Base-by-base conservation (phyloP, 1,140 invertebrate species). In the Macrostomum lignano region DNA sequence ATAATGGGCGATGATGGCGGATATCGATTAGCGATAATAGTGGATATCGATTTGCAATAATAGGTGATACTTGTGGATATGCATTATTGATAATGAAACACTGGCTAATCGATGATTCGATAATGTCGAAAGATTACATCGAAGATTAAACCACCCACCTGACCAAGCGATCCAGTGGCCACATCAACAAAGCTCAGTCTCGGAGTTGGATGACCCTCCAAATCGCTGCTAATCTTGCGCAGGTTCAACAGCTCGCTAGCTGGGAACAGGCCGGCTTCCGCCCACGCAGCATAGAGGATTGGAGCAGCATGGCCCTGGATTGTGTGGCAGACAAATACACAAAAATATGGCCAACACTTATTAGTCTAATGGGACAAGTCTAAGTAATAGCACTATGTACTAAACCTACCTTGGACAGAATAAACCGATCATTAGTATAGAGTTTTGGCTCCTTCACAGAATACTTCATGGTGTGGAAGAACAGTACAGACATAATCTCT, bases 201-300 rank as follows among this genome's bases (percentile, higher is more conserved):
- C 1, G 91, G 91, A 2, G 91, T 98, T 22, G 91, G 91, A 61
- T 96, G 91, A 26, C 91, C 88, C 52, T 96, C 86, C 10, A 96
- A 64, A 58, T 96, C 84, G 38, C 71, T 79, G 44, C 77, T 71
- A 38, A 96, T 66, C 58, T 91, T 86, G 36, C 91, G 67, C 24
- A 98, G 63, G 46, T 88, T 82, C 42, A 74, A 52, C 29, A 94
- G 58, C 10, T 94, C 73, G 4, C 63, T 59, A 0, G 67, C 60
- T 1, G 78, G 72, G 52, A 96, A 84, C 1, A 93, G 67, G 53
- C 94, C 86, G 17, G 82, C 81, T 39, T 57, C 53, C 7, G 54
- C 52, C 84, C 82, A 96, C 10, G 82, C 88, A 42, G 88, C 84
- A 58, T 98, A 98, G 15, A 98, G 63, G 54, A 94, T 88, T 3